Evolutionary conservation across 2,113 vertebrate species (phyloP).

Genomic region (Festucalex cinctus): DNA sequence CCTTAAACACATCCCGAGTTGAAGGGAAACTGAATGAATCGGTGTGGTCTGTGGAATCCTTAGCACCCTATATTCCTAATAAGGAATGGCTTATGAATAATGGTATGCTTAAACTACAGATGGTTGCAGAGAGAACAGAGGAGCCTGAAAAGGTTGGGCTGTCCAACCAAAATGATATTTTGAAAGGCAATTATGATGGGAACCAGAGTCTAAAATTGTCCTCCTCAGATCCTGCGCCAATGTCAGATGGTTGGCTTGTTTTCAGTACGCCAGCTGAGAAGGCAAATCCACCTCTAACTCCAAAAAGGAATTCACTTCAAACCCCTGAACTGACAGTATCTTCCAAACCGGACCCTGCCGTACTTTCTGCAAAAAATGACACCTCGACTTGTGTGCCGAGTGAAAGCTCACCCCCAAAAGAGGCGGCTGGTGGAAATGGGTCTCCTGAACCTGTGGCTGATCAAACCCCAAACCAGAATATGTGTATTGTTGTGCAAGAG

Average conservation of each 20-base stretch:
- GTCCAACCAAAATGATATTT: background rate
- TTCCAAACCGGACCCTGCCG: background rate
- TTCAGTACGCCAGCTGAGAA: constrained; percentile 14
- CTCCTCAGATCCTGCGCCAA: constrained; percentile 1
- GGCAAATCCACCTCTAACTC: background rate
- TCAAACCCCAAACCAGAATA: constrained; percentile 44
- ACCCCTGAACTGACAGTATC: background rate
- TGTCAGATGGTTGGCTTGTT: constrained; percentile 18
- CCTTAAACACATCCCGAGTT: background rate
- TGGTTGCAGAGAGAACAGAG: constrained; percentile 15
- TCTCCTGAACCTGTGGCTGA: constrained; percentile 50
- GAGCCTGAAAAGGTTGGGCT: background rate
- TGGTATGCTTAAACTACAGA: background rate
- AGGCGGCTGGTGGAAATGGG: constrained; percentile 14
- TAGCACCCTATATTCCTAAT: constrained; percentile 38
- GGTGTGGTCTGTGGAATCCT: constrained; percentile 63
- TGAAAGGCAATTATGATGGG: background rate
- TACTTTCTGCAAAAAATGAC: background rate
- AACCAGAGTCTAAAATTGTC: background rate
- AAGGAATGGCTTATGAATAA: constrained; percentile 48
- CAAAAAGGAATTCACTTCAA: background rate
- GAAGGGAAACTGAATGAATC: constrained; percentile 45
- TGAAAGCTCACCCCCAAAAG: background rate
- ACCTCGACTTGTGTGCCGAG: background rate
- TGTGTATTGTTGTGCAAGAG: background rate